Evolutionary conservation across 2,113 vertebrate species (phyloP).

Genomic region (Gnathonemus longibarbis): DNA sequence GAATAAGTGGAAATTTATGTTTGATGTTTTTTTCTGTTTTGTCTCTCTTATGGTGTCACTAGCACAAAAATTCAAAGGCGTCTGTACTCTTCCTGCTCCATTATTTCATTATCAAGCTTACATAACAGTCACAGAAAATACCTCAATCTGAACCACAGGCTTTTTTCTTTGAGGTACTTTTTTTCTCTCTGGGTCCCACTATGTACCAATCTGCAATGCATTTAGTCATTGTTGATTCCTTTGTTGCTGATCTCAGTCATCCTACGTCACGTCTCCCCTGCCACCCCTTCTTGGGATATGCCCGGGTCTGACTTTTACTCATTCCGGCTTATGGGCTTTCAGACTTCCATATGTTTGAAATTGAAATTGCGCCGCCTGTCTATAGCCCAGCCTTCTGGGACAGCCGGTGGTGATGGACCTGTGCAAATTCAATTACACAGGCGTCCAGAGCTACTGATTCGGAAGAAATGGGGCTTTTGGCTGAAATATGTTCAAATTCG

Average conservation of each 20-base stretch:
- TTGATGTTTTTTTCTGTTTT: background rate
- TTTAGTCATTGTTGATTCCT: background rate
- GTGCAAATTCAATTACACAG: slow-evolving; percentile 25
- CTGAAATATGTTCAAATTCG: background rate
- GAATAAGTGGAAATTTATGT: background rate
- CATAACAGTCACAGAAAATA: background rate
- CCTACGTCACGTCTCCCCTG: background rate
- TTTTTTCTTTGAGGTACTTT: background rate
- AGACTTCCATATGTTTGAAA: slow-evolving; percentile 17
- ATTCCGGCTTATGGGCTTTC: background rate
- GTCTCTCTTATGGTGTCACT: background rate
- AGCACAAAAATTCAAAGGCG: background rate
- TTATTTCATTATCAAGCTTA: background rate
- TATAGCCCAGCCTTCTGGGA: slow-evolving; percentile 13
- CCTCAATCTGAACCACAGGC: background rate
- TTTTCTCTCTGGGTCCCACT: background rate
- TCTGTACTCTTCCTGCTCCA: background rate
- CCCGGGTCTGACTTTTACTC: slow-evolving; percentile 13
- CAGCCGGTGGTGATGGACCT: background rate
- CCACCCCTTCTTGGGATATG: slow-evolving; percentile 18
- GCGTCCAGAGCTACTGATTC: background rate
- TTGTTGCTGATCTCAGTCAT: background rate
- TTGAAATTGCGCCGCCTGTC: slow-evolving; percentile 22
- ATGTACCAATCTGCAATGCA: background rate
- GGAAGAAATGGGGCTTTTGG: background rate